phyloP scores from a whole-genome alignment of 2,888 invertebrate species.

The Netelia melanura region DNA sequence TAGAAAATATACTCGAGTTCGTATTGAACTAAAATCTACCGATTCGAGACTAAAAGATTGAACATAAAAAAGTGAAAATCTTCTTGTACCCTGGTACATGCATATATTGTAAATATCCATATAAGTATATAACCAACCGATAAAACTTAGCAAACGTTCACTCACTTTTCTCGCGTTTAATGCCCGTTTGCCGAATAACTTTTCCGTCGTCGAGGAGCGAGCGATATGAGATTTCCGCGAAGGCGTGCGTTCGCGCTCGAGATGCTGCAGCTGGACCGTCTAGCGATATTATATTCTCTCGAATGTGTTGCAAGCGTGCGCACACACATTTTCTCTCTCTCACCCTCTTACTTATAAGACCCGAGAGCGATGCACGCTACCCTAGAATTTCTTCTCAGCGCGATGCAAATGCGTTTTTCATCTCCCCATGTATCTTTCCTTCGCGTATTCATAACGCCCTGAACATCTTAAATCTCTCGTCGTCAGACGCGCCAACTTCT shows the following conservation, averaged over 20 bases:
- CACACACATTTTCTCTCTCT: background rate
- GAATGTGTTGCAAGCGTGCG: slow-evolving; percentile 13
- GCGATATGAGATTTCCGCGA: slow-evolving; percentile 61
- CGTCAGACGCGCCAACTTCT: slow-evolving; percentile 18
- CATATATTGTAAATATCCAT: background rate
- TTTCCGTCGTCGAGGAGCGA: slow-evolving; percentile 47
- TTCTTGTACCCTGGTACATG: background rate
- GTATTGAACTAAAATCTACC: no score
- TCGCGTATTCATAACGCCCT: slow-evolving; percentile 58
- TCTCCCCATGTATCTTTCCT: slow-evolving; percentile 61
- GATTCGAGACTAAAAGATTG: no score
- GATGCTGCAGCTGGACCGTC: slow-evolving; percentile 58
- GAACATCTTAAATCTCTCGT: slow-evolving; percentile 64
- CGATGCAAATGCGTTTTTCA: slow-evolving; percentile 64
- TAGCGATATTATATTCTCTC: slow-evolving; percentile 43
- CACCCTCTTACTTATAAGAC: background rate
- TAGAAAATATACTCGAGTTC: no score
- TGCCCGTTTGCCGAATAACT: slow-evolving; percentile 40
- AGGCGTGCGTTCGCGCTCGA: slow-evolving; percentile 30
- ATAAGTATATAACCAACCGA: background rate
- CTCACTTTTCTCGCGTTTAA: slow-evolving; percentile 36
- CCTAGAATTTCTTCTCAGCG: background rate
- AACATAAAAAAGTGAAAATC: background rate
- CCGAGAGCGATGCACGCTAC: background rate
- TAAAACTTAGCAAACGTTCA: background rate